Base-by-base conservation (phyloP, 2,888 invertebrate genomes). In the Drosophila ochracea region DNA sequence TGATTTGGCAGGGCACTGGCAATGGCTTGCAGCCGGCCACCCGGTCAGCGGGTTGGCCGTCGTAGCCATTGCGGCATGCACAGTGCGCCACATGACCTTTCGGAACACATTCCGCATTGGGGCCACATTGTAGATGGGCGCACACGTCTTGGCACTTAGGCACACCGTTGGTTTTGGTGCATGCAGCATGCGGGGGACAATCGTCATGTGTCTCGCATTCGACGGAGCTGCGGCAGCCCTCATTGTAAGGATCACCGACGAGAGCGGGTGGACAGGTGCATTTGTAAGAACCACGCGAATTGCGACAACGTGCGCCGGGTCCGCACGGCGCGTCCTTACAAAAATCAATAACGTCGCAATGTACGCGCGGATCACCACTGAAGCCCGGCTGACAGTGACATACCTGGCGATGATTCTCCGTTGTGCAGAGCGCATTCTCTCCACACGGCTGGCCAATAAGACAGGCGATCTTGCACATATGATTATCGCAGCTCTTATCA, bases 351-450 rank as follows among this genome's bases (percentile, higher is more conserved):
- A 96, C 93, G 61, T 94, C 94, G 89, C 98, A 98, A 30, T 96
- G 96, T 35, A 93, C 94, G 13, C 95, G 93, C 3, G 97, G 96
- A 92, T 97, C 96, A 4, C 97, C 98, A 0, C 97, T 97, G 89
- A 95, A 97, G 1, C 98, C 98, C 16, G 98, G 97, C 93, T 97
- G 97, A 91, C 98, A 98, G 85, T 97, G 96, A 91, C 97, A 97
- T 1, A 95, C 95, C 92, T 96, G 96, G 75, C 95, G 94, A 90
- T 98, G 98, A 87, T 95, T 95, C 92, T 97, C 97, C 3, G 97
- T 96, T 0, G 97, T 96, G 91, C 98, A 98, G 49, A 98, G 94
- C 0, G 98, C 96, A 92, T 98, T 97, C 62, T 95, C 95, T 1
- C 97, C 97, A 89, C 98, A 98, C 21, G 96, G 96, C 92, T 97